These are phyloP conservation scores for Imbricaverruca yamaguchii DNA, from an alignment of 2,888 invertebrate genomes.

Conservation along the genomic window DNA sequence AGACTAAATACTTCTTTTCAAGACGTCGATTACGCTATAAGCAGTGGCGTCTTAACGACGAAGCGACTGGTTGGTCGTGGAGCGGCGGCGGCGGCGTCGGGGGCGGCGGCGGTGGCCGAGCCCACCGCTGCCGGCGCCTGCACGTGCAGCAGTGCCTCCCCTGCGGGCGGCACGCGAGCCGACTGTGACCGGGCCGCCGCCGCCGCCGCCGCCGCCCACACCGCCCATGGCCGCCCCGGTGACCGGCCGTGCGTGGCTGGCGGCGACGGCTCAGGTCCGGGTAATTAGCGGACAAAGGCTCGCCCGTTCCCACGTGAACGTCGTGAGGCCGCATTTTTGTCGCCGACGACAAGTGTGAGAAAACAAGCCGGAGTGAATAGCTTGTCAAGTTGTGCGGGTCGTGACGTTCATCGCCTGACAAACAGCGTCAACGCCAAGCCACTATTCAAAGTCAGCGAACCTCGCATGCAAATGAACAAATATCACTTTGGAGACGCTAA, in stretches of 20 bases:
- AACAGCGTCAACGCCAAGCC: too few relatives aligned
- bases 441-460: neutral
- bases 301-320: neutral
- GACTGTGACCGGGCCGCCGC: too few relatives aligned
- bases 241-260: neutral
- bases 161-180: too few relatives aligned
- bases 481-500: neutral
- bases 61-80: too few relatives aligned
- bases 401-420: too few relatives aligned
- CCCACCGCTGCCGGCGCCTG: neutral
- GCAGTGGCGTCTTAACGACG: too few relatives aligned
- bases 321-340: neutral
- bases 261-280: neutral
- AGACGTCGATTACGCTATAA: too few relatives aligned
- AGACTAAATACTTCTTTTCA: too few relatives aligned
- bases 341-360: neutral
- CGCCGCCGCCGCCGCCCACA: neutral
- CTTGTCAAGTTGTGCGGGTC: too few relatives aligned
- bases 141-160: neutral
- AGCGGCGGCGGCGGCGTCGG: neutral
- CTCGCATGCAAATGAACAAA: neutral
- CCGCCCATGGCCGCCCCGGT: neutral
- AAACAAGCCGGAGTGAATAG: neutral
- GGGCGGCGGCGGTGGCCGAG: neutral
- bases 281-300: neutral